These are phyloP conservation scores for Muntiacus muntjak DNA, from an alignment of 2,113 vertebrate species.

Conservation along the genomic window DNA sequence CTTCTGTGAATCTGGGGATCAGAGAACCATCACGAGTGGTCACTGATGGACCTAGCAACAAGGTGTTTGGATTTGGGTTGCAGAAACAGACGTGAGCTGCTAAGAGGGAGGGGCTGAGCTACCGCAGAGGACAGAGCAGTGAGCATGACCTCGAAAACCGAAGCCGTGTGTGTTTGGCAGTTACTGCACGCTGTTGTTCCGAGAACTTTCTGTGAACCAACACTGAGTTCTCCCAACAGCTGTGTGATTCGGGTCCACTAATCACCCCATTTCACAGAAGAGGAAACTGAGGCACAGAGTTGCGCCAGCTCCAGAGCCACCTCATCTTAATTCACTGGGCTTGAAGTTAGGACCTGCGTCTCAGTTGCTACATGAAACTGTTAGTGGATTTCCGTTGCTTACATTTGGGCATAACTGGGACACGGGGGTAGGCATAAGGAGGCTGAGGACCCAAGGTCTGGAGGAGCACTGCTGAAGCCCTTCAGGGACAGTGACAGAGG, in stretches of 20 bases:
- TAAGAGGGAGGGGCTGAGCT: neutral
- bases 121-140: neutral
- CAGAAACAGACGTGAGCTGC: neutral
- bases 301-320: neutral
- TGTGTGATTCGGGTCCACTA: neutral
- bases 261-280: neutral
- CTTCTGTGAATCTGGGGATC: neutral
- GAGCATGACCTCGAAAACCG: neutral
- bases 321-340: neutral
- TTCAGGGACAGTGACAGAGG: rapidly evolving
- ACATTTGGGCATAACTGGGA: neutral
- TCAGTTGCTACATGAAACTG: neutral
- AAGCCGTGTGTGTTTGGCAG: rapidly evolving
- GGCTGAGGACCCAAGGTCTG: neutral
- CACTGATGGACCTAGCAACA: rapidly evolving
- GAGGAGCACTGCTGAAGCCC: neutral
- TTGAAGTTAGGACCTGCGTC: neutral
- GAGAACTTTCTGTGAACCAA: neutral
- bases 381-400: neutral
- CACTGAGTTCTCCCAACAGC: neutral
- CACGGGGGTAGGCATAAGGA: too few relatives aligned
- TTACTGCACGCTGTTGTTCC: rapidly evolving
- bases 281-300: neutral
- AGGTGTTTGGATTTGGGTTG: neutral
- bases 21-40: rapidly evolving